Evolutionary conservation across 1,140 invertebrate genomes (phyloP), one percentile per base, ranked within the genome.

Genomic region (Papilio polyxenes): DNA sequence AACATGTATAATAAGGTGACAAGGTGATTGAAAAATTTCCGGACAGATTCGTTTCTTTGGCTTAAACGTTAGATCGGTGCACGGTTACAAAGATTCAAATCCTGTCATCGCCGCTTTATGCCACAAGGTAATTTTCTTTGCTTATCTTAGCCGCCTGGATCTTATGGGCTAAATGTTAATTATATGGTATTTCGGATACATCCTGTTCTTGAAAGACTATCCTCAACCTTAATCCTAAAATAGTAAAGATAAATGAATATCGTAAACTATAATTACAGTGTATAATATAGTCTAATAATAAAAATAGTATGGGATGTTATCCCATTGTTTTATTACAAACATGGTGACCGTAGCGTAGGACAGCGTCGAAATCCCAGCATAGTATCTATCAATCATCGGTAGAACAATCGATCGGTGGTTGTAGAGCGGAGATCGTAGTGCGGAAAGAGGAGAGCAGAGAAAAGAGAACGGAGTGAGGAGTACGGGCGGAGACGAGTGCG

Each of bases 341-440:
- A 37, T 77, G 44, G 75, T 77, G 20, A 77, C 75, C 23, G 44
- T 77, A 77, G n/a, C 9, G 2, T 53, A 77, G 48, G 75, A 77
- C 75, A 77, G 75, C 75, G 75, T 77, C 49, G 49, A 77, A 77
- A 77, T 77, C 75, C 75, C 75, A 10, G 2, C 44, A n/a, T 3
- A n/a, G 75, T 7, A 48, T 76, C 48, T 23, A 77, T 77, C 75
- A 77, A 77, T 77, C 75, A 77, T 75, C 44, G 40, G 74, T 23
- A 56, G 44, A 77, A 77, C 75, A 77, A 77, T 77, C 20, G 75
- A 77, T 20, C 75, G 65, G 65, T 31, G 56, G n/a, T 59, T 20
- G 17, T 59, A 9, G 53, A 20, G 17, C 53, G 53, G 53, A 56
- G 53, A 7, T 15, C 17, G 53, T 15, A 49, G 48, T 49, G 48